These are phyloP conservation scores for Cactoblastis cactorum DNA, from an alignment of 2,888 invertebrate species.

Conservation along the genomic window DNA sequence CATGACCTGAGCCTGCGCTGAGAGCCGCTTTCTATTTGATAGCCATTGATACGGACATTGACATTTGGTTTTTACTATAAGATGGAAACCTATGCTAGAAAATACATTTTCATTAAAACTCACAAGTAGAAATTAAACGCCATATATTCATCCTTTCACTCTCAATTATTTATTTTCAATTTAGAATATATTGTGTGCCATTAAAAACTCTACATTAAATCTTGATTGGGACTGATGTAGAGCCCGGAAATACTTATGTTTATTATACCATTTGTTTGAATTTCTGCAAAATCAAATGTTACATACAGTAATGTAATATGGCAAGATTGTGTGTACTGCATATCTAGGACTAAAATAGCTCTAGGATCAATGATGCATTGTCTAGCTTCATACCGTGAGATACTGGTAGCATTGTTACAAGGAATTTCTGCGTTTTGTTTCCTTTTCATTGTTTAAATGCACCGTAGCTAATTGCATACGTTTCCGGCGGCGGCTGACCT, in stretches of 20 bases:
- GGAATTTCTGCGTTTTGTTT: slow-evolving; percentile 34
- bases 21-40: slow-evolving; percentile 9
- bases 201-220: no score
- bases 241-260: not conserved
- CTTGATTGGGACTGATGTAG: not conserved
- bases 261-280: not conserved
- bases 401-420: slow-evolving; percentile 39
- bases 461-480: slow-evolving; percentile 32
- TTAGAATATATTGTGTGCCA: no score
- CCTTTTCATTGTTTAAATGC: slow-evolving; percentile 44
- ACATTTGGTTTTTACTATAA: not conserved
- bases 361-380: slow-evolving; percentile 30
- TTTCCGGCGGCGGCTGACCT: slow-evolving; percentile 39
- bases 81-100: not conserved
- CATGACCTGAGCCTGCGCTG: slow-evolving; percentile 7
- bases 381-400: slow-evolving; percentile 34
- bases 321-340: not conserved
- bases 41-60: not conserved
- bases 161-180: no score
- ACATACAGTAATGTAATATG: not conserved
- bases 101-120: not conserved
- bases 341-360: slow-evolving; percentile 6
- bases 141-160: no score
- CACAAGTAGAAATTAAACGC: not conserved
- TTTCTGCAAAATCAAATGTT: not conserved